phyloP scores from a whole-genome alignment of 2,113 vertebrate species.

The Numida meleagris region DNA sequence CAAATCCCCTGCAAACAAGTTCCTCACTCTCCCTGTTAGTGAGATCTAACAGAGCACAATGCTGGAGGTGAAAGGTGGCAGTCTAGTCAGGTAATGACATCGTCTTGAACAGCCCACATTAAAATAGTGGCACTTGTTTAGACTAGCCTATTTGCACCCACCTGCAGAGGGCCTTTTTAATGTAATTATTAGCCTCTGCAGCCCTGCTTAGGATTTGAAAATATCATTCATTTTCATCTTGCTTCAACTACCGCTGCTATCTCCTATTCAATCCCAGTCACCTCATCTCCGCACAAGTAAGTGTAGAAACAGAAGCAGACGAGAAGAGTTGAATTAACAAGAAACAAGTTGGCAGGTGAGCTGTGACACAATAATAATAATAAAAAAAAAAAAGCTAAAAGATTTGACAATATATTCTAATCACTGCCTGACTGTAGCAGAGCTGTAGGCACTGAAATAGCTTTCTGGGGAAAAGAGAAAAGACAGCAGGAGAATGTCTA shows the following conservation, averaged over 20 bases:
- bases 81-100: slow-evolving; percentile 83
- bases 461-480: slow-evolving; percentile 70
- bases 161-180: slow-evolving; percentile 86
- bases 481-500: slow-evolving; percentile 44
- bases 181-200: slow-evolving; percentile 85
- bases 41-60: slow-evolving; percentile 83
- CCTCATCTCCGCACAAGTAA: slow-evolving; percentile 76
- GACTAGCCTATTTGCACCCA: slow-evolving; percentile 88
- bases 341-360: slow-evolving; percentile 84
- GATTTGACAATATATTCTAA: slow-evolving; percentile 81
- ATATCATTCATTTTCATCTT: slow-evolving; percentile 86
- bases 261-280: slow-evolving; percentile 71
- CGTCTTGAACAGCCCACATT: slow-evolving; percentile 78
- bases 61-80: slow-evolving; percentile 85
- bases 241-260: slow-evolving; percentile 76
- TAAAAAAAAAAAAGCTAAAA: slow-evolving; percentile 41
- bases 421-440: slow-evolving; percentile 73
- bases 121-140: slow-evolving; percentile 83
- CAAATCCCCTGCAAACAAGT: slow-evolving; percentile 79
- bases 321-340: slow-evolving; percentile 81
- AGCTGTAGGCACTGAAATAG: slow-evolving; percentile 71
- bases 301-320: slow-evolving; percentile 75
- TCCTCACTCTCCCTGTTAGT: slow-evolving; percentile 80
- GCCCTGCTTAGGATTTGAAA: slow-evolving; percentile 81
- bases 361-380: slow-evolving; percentile 73